Conservation (phyloP, 2,113 vertebrate species). For the Taurulus bubalis region DNA sequence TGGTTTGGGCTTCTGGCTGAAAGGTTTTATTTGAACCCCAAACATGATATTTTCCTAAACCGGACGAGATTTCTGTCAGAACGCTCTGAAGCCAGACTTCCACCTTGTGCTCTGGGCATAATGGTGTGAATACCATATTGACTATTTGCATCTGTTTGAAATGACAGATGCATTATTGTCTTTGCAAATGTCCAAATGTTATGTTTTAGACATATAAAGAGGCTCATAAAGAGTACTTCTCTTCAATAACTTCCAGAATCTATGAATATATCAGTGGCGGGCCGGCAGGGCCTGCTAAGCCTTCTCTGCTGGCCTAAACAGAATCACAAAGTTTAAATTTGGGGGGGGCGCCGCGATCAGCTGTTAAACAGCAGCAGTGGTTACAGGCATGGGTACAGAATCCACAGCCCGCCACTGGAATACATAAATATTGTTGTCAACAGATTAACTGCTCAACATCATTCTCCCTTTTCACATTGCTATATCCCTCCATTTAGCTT, state of each 20-base stretch:
- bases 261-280: no score
- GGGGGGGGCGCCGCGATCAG: no score
- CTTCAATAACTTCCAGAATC: neutral
- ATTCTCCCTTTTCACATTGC: no score
- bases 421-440: neutral
- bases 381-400: no score
- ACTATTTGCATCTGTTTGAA: neutral
- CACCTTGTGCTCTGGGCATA: neutral
- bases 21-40: neutral
- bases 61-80: neutral
- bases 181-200: neutral
- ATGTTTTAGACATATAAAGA: neutral
- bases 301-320: no score
- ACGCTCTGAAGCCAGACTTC: neutral
- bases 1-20: neutral
- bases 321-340: no score
- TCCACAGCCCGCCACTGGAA: no score
- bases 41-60: neutral
- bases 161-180: neutral
- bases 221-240: neutral
- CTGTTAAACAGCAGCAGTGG: no score
- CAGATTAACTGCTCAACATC: no score
- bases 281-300: no score
- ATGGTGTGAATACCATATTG: neutral
- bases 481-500: no score